Percentiles rank a stretch among this genome's conserved stretches.
Evolutionary conservation across 2,888 invertebrate species (phyloP).

Genomic region (Sphinx pinastri): DNA sequence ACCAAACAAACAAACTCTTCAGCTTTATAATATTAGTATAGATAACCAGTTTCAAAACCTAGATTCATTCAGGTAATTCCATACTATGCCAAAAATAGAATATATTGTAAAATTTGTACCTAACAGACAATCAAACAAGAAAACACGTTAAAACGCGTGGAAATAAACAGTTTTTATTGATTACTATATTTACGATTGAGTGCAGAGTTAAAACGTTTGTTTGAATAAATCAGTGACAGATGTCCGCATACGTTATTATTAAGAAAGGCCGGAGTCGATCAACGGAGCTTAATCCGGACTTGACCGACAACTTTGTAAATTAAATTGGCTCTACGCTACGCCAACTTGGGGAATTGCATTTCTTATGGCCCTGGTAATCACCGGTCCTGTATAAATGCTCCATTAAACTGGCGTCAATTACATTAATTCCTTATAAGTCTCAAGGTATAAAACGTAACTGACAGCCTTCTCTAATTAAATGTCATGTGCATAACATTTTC

Average conservation of each 20-base stretch:
- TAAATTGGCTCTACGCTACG: slow-evolving; percentile 73
- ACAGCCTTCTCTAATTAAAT: slow-evolving; percentile 69
- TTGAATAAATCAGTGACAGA: slow-evolving; percentile 57
- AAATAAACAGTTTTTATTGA: not conserved
- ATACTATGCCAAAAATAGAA: no score
- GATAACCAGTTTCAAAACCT: no score
- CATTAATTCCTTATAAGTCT: slow-evolving; percentile 73
- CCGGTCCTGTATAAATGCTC: slow-evolving; percentile 69
- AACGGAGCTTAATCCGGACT: slow-evolving; percentile 65
- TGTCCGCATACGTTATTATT: slow-evolving; percentile 64
- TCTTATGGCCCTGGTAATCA: slow-evolving; percentile 73
- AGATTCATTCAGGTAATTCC: no score
- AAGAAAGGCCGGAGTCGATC: slow-evolving; percentile 51
- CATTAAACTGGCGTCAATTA: slow-evolving; percentile 80
- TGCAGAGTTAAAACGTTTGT: slow-evolving; percentile 34
- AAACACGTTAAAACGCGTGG: not conserved
- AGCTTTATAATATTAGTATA: no score
- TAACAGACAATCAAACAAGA: no score
- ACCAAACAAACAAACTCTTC: no score
- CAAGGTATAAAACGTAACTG: slow-evolving; percentile 63
- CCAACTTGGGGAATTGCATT: slow-evolving; percentile 68
- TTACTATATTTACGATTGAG: not conserved
- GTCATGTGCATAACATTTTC: slow-evolving; percentile 66
- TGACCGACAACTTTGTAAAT: slow-evolving; percentile 79
- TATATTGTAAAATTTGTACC: no score